Evolutionary conservation across 2,113 vertebrate species (phyloP), one percentile per base, ranked within the genome.

Genomic region (Atractosteus spatula): DNA sequence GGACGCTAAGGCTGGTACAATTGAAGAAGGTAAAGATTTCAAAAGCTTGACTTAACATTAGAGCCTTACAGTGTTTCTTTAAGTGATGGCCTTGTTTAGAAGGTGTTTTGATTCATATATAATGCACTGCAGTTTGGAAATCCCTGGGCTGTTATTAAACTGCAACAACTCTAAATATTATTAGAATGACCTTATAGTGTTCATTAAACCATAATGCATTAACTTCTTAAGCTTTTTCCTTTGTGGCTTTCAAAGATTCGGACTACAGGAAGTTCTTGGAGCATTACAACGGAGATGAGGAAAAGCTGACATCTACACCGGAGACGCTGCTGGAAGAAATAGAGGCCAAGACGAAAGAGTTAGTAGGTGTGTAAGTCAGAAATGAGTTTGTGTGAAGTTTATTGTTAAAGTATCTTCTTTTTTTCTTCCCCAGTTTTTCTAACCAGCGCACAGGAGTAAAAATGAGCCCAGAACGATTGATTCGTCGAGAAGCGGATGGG

Each of bases 181-280:
- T 29, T 29, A 29, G 29, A 29, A 29, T 29, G 29, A 29, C 29
- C 29, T 29, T 29, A 29, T 2, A 29, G 29, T 29, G 29, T 29
- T 29, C 29, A 29, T 29, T 29, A 29, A 29, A 29, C 29, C 29
- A 29, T 29, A 29, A 29, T 2, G 29, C 1, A 29, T 29, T 29
- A 29, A 29, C 29, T 29, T 29, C 29, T 29, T 29, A 1, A 29
- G 29, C 29, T 29, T 29, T 29, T 29, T 29, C 29, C 17, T 17
- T 64, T 64, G 4, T 44, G 8, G 57, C 14, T 74, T 79, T 41
- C 56, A 13, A 82, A 99, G 97, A 99, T 91, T 91, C 93, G 72
- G 97, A 99, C 77, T 99, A 98, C 81, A 98, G 94, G 80, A 97
- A 93, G 75, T 99, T 99, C 84, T 90, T 99, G 84, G 97, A 99